Evolutionary conservation across 2,888 invertebrate species (phyloP), one percentile per base, ranked within the genome.

Genomic region (Ectemnius lituratus): DNA sequence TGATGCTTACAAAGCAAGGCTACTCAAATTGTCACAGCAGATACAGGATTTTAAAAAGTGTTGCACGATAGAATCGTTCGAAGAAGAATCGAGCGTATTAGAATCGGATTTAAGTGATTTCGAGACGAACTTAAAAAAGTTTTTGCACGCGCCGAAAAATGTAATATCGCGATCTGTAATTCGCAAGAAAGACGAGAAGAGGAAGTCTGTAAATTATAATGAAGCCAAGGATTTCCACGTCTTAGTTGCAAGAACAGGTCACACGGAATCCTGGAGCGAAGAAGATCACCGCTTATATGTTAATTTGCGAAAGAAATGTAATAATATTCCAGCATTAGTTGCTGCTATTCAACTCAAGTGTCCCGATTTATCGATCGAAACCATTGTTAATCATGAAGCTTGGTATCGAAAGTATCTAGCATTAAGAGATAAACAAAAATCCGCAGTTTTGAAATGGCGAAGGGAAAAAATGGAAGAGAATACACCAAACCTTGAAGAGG

Each of bases 341-440:
- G 56, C 57, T 0, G 86, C 86, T 2, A 77, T 91, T 14, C 86
- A 84, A 68, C 80, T 71, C 46, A 88, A 86, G 37, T 90, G 86
- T 78, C 90, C 90, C 0, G 90, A 91, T 67, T 20, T 90, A 13
- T 82, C 88, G 1, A 75, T 79, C 11, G 91, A 92, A 62, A 86
- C 88, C 23, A 91, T 93, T 46, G 85, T 90, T 14, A 87, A 88
- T 70, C 93, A 93, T 82, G 91, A 92, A 67, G 87, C 90, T 4
- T 93, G 93, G 93, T 92, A 92, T 81, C 89, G 88, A 70, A 83
- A 89, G 67, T 93, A 93, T 80, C 74, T 91, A 13, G 78, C 87
- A 3, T 82, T 93, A 57, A 90, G 91, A 37, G 87, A 89, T 6
- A 91, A 91, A 71, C 92, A 92, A 76, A 91, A 89, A 72, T 77